Evolutionary conservation across 2,113 vertebrate genomes (phyloP).

Genomic region (Geococcyx californianus): DNA sequence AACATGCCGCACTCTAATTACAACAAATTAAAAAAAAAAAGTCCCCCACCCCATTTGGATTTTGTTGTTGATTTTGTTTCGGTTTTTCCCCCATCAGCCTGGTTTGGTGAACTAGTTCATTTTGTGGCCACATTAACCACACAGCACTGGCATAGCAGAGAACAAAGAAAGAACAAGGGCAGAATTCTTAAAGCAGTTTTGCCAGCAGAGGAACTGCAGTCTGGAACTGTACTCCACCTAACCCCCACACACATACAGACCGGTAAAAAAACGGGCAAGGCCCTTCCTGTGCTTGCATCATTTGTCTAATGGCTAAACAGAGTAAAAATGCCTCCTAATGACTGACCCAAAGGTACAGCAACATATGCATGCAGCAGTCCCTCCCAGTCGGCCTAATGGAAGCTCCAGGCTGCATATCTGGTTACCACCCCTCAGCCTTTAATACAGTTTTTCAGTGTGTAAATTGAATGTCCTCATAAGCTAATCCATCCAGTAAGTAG

Average conservation of each 20-base stretch:
- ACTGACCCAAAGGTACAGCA: not conserved
- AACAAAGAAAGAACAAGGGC: not conserved
- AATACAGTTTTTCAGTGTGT: not conserved
- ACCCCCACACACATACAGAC: not conserved
- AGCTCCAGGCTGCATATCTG: not conserved
- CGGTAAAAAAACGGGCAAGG: not conserved
- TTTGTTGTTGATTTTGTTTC: not conserved
- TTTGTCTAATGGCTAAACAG: not conserved
- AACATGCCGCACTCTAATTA: not conserved
- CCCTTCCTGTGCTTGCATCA: not conserved
- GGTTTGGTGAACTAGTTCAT: not conserved
- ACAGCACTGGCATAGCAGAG: not conserved
- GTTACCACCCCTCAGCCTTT: not conserved
- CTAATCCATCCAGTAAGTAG: not conserved
- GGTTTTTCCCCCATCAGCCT: not conserved
- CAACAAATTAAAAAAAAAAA: not conserved
- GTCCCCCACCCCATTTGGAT: not conserved
- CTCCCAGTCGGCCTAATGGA: not conserved
- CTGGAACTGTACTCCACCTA: not conserved
- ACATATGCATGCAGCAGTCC: not conserved
- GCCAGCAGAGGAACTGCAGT: not conserved
- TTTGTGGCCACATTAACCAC: not conserved
- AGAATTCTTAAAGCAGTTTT: not conserved
- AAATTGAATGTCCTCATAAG: not conserved
- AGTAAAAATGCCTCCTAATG: not conserved